A percentile compares a stretch with the other conserved stretches of the same genome.
phyloP scores from a whole-genome alignment of 53 echinoderm and acorn worm species.

The Arbacia lixula region DNA sequence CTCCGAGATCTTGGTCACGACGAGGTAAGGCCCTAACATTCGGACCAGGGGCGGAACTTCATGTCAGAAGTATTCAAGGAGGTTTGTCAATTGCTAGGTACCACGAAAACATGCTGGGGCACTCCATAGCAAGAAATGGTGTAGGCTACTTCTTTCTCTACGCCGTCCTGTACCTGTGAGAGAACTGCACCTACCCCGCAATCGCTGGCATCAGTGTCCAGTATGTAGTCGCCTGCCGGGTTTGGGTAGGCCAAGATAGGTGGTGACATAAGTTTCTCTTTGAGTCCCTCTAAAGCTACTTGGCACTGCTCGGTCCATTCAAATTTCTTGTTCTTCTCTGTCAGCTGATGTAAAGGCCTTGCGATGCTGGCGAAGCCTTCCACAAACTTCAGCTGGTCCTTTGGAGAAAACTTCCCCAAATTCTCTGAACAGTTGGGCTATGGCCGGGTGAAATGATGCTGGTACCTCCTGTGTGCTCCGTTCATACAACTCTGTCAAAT shows the following conservation, averaged over 20 bases:
- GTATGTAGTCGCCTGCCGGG: not conserved
- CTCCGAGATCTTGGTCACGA: not conserved
- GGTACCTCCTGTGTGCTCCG: not conserved
- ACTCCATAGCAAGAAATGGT: not conserved
- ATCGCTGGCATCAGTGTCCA: not conserved
- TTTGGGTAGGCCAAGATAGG: not conserved
- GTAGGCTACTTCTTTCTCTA: not conserved
- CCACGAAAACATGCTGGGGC: not conserved
- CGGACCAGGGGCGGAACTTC: too few relatives aligned
- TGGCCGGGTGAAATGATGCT: not conserved
- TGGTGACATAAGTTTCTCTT: not conserved
- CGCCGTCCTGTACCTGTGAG: not conserved
- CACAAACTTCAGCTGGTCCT: constrained; percentile 1
- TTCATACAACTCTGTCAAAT: not conserved
- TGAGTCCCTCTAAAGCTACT: not conserved
- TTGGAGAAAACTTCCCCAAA: not conserved
- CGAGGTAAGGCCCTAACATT: not conserved
- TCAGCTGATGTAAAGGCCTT: not conserved
- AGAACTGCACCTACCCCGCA: not conserved
- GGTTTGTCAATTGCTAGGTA: too few relatives aligned
- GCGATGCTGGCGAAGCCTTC: constrained; percentile 13
- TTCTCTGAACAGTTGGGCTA: not conserved
- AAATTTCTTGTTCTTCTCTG: not conserved
- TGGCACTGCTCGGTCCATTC: not conserved
- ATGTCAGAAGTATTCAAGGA: too few relatives aligned